A percentile compares a stretch with the other conserved stretches of the same genome.
These are phyloP conservation scores for Hippocampus comes DNA, from an alignment of 2,113 vertebrate species.

Conservation along the genomic window DNA sequence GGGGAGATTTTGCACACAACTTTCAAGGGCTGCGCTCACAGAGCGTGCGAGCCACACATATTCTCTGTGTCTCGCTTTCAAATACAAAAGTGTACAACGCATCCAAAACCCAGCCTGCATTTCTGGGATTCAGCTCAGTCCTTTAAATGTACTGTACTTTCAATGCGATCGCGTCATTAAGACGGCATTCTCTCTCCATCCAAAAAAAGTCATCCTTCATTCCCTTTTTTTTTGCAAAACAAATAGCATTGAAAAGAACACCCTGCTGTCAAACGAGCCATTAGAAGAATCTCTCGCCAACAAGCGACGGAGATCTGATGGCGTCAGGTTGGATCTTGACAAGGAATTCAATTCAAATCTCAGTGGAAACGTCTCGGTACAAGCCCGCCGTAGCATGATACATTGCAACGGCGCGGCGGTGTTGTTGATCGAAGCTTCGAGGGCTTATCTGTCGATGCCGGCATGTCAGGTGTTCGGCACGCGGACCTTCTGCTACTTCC, in stretches of 20 bases:
- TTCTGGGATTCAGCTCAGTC: conserved; percentile 6
- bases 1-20: conserved; percentile 7
- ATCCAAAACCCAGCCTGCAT: background rate
- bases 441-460: conserved; percentile 58
- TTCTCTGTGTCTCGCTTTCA: background rate
- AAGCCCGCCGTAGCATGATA: conserved; percentile 45
- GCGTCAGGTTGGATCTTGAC: conserved; percentile 21
- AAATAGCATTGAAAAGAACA: conserved; percentile 19
- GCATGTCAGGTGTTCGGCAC: conserved; percentile 51
- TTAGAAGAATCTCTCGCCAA: conserved; percentile 40
- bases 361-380: conserved; percentile 39
- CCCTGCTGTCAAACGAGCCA: conserved; percentile 32
- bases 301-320: conserved; percentile 49
- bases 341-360: conserved; percentile 50
- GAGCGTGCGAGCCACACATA: background rate
- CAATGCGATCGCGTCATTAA: background rate
- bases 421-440: conserved; percentile 43
- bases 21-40: background rate
- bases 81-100: background rate
- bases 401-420: conserved; percentile 50
- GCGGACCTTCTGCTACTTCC: conserved; percentile 35
- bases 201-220: conserved; percentile 23
- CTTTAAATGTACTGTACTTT: background rate
- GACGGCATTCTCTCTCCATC: too few relatives aligned
- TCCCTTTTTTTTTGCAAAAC: background rate